Percentiles rank a stretch among this genome's conserved stretches.
Conservation (phyloP, 1,140 invertebrate genomes). For the Papilio polytes region DNA sequence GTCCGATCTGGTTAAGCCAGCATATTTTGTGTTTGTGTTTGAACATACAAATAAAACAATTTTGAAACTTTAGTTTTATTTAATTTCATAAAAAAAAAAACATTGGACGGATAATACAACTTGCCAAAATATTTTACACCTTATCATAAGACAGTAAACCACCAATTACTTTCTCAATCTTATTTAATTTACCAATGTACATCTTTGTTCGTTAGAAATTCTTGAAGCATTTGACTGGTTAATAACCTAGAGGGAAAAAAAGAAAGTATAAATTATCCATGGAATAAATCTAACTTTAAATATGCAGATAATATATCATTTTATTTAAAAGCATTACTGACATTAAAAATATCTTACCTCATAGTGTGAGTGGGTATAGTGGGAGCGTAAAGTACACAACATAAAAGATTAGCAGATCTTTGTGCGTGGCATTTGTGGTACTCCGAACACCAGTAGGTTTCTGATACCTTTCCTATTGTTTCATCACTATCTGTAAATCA, state of each 20-base stretch:
- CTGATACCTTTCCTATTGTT: conserved; percentile 64
- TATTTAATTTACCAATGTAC: conserved; percentile 60
- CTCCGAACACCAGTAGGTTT: conserved; percentile 93
- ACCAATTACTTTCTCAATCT: background rate
- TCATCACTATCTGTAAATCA: conserved; percentile 42
- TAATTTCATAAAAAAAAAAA: conserved; percentile 40
- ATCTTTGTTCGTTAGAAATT: conserved; percentile 69
- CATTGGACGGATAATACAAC: conserved; percentile 44
- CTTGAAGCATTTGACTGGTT: conserved; percentile 72
- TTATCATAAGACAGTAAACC: background rate
- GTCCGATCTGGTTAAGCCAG: conserved; percentile 46
- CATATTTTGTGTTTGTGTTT: conserved; percentile 54
- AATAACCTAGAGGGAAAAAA: conserved; percentile 72
- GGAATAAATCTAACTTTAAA: conserved; percentile 8
- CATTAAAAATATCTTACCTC: conserved; percentile 71
- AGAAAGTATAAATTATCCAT: conserved; percentile 40
- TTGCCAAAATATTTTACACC: background rate
- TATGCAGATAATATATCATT: background rate
- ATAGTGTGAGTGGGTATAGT: conserved; percentile 88
- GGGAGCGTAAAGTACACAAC: conserved; percentile 88
- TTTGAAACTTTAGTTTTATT: conserved; percentile 44
- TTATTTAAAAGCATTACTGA: background rate
- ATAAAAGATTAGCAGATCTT: conserved; percentile 85
- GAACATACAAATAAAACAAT: conserved; percentile 52
- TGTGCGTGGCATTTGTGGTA: conserved; percentile 93